Evolutionary conservation across 1,140 invertebrate genomes (phyloP), one percentile per base, ranked within the genome.

Genomic region (Dryas iulia): DNA sequence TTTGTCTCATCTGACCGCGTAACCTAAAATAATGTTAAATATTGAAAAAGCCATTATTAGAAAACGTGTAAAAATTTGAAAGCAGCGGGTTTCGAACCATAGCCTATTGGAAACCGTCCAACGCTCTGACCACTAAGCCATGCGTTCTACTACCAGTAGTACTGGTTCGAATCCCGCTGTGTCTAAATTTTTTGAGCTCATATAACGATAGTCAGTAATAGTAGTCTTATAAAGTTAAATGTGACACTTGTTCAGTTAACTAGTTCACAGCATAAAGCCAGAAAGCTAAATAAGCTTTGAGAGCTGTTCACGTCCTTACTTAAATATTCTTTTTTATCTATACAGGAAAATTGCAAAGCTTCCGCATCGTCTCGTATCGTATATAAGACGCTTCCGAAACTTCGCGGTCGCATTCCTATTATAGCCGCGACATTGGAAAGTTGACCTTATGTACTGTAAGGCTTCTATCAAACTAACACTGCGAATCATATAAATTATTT

Each of bases 341-440:
- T 47, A 21, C 39, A 47, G 39, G 39, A 47, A 47, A 21, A 47
- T 47, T 47, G 39, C 39, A n/a, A 47, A 18, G 39, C 11, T 61
- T 61, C 59, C 59, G 59, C 59, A 59, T 21, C 11, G 14, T 10
- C 5, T 21, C 8, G 5, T 25, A 18, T 21, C 6, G 33, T 35
- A 39, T 33, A 18, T 35, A 61, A 61, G 39, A 47, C 35, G 14
- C 1, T 61, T 61, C 33, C n/a, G 24, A 61, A 52, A 47, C 35
- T 28, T 47, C 35, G 14, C 59, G 35, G 59, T 30, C 59, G 25
- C 12, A 24, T 11, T 35, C 23, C 33, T 61, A 26, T n/a, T 61
- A 52, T 14, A 24, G 59, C 14, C 24, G 14, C 39, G 59, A 47
- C 59, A 61, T 61, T 61, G 35, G 59, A 61, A 52, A 61, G 35